Base-by-base conservation (phyloP, 92 coral and sea anemone species). In the Paramuricea clavata region DNA sequence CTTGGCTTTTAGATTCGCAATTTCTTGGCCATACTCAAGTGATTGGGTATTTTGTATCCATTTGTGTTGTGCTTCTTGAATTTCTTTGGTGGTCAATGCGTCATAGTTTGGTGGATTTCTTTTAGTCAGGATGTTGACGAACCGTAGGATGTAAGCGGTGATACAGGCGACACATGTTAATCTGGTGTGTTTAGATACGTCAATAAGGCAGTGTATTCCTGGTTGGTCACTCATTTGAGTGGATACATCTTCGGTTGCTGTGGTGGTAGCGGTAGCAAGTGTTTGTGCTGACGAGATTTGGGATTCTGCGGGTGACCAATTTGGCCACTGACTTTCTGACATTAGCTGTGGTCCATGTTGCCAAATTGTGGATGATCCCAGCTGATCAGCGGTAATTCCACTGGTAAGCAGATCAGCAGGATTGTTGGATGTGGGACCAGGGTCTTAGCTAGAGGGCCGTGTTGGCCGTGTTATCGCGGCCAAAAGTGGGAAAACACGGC, bases 371-470 rank as follows among this genome's bases (percentile, higher is more conserved):
- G 87, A 80, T 2, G 69, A 1, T 19, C n/a, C 69, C 1, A 83
- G 74, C 8, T 76, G 79, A 22, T 10, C 3, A 0, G 89, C 64
- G 3, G 49, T 85, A 81, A 89, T 85, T 69, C 89, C 89, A 19
- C 89, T 83, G 12, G 86, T 89, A 5, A 89, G 83, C 7, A 89
- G 78, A 56, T 77, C 42, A 9, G 92, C 78, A n/a, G 92, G 89
- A 60, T 86, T 90, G 54, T 85, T 87, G 10, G 64, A 30, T 81
- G 90, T 61, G 31, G 69, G 30, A n/a, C n/a, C n/a, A n/a, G n/a
- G n/a, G n/a, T n/a, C n/a, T n/a, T n/a, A n/a, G n/a, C n/a, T n/a
- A n/a, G n/a, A n/a, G n/a, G n/a, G n/a, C n/a, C n/a, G n/a, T n/a
- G n/a, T n/a, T n/a, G n/a, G n/a, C n/a, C n/a, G n/a, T n/a, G n/a